A percentile compares a stretch with the other conserved stretches of the same genome.
These are phyloP conservation scores for Leptoclinus maculatus DNA, from an alignment of 2,797 vertebrate genomes.

Conservation along the genomic window DNA sequence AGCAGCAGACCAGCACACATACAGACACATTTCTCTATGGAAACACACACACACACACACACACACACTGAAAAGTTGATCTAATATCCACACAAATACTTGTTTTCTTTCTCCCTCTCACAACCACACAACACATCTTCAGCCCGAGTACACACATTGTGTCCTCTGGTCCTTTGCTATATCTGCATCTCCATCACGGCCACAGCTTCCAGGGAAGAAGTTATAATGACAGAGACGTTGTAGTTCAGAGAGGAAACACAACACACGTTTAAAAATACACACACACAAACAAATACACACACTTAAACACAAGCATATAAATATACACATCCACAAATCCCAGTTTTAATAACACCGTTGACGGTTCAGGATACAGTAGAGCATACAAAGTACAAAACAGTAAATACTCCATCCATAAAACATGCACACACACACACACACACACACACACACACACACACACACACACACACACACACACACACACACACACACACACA, in stretches of 20 bases:
- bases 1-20: background rate
- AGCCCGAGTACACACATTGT: constrained; percentile 5
- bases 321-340: background rate
- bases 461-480: background rate
- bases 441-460: background rate
- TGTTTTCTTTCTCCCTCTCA: background rate
- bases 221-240: constrained; percentile 50
- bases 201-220: constrained; percentile 39
- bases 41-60: background rate
- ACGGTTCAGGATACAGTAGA: background rate
- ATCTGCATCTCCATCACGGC: constrained; percentile 39
- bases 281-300: background rate
- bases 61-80: constrained; percentile 3
- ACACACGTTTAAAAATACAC: background rate
- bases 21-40: background rate
- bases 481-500: background rate
- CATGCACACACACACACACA: background rate
- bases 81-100: constrained; percentile 8
- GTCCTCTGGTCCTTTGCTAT: constrained; percentile 25
- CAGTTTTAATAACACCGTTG: background rate
- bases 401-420: background rate
- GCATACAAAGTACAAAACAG: background rate
- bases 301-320: background rate
- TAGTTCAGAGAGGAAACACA: constrained; percentile 12
- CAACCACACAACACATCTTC: background rate